Percentiles rank a stretch among this genome's conserved stretches.
Conservation (phyloP, 1,140 invertebrate genomes). For the Drosophila sproati region DNA sequence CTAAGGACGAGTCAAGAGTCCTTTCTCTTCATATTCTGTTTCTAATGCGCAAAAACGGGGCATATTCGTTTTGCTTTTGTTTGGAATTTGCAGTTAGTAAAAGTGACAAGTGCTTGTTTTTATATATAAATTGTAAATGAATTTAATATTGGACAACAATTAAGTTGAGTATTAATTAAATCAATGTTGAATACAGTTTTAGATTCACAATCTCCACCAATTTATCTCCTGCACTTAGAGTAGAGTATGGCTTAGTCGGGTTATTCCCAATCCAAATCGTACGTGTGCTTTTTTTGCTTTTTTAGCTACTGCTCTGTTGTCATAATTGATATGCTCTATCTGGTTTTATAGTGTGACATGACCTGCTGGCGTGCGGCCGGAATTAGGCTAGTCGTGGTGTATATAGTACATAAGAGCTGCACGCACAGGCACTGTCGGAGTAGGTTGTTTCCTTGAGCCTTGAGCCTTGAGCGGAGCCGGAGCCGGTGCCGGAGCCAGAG, state of each 20-base stretch:
- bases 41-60: not conserved
- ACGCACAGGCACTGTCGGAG: slow-evolving; percentile 26
- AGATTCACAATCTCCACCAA: too few species aligned
- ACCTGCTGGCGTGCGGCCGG: slow-evolving; percentile 32
- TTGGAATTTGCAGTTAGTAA: too few species aligned
- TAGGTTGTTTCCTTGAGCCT: not conserved
- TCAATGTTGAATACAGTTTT: too few species aligned
- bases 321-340: slow-evolving; percentile 74
- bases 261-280: too few species aligned
- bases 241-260: too few species aligned
- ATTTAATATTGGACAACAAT: too few species aligned
- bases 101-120: too few species aligned
- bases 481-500: not conserved
- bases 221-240: too few species aligned
- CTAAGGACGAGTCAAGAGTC: slow-evolving; percentile 58
- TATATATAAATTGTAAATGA: too few species aligned
- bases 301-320: slow-evolving; percentile 51
- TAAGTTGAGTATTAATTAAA: too few species aligned
- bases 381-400: not conserved
- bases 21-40: slow-evolving; percentile 6
- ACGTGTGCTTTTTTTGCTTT: not conserved
- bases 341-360: slow-evolving; percentile 26
- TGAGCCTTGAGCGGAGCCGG: not conserved
- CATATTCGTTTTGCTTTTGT: too few species aligned
- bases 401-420: slow-evolving; percentile 4